Percentiles rank a stretch among this genome's conserved stretches.
Evolutionary conservation across 2,113 vertebrate genomes (phyloP).

Genomic region (Pelmatolapia mariae): DNA sequence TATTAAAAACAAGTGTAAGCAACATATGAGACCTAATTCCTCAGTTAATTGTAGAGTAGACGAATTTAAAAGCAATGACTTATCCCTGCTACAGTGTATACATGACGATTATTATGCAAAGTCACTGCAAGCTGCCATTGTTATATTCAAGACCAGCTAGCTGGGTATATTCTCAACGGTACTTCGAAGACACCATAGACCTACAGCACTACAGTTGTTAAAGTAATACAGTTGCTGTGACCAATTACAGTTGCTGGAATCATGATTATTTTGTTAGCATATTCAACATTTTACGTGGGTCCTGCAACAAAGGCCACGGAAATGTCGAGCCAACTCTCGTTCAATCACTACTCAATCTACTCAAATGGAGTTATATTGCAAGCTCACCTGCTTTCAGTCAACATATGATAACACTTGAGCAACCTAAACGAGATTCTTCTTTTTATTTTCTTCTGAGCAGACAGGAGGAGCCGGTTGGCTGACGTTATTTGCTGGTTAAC

Average conservation of each 20-base stretch:
- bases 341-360: neutral
- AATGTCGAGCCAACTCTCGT: neutral
- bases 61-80: neutral
- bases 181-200: neutral
- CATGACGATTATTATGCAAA: neutral
- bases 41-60: neutral
- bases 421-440: neutral
- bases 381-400: constrained; percentile 73
- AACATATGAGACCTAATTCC: neutral
- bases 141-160: neutral
- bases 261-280: neutral
- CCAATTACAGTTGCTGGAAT: neutral
- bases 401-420: constrained; percentile 59
- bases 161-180: neutral
- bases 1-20: neutral
- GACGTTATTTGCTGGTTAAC: neutral
- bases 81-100: neutral
- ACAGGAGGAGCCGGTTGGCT: neutral
- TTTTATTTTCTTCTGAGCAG: neutral
- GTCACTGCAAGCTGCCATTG: neutral
- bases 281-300: neutral
- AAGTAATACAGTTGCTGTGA: neutral
- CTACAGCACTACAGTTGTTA: neutral
- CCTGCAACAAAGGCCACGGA: neutral
- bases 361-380: neutral